A percentile compares a stretch with the other conserved stretches of the same genome.
phyloP scores from a whole-genome alignment of 2,113 vertebrate genomes.

The Chloroceryle aenea region DNA sequence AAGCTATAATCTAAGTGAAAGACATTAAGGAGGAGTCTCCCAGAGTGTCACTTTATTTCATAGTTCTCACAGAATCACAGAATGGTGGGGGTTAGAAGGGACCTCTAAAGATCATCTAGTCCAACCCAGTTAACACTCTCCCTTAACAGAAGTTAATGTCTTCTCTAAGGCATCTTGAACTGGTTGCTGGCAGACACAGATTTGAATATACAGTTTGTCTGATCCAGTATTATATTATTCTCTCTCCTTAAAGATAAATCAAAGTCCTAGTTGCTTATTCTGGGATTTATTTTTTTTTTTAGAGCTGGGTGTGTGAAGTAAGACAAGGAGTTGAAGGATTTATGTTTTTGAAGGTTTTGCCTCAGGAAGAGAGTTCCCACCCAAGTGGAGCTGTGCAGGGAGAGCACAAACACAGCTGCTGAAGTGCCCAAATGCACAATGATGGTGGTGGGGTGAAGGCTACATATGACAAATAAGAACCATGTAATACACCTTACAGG shows the following conservation, averaged over 20 bases:
- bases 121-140: too few species aligned
- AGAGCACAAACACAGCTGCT: background rate
- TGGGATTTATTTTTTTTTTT: background rate
- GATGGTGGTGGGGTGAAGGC: background rate
- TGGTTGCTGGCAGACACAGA: background rate
- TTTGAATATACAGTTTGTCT: background rate
- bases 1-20: background rate
- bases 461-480: background rate
- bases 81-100: too few species aligned
- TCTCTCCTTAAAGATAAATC: background rate
- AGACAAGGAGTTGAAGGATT: background rate
- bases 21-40: background rate
- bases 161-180: background rate
- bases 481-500: background rate
- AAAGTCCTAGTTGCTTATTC: background rate
- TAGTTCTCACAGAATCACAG: too few species aligned
- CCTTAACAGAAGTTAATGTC: background rate
- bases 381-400: background rate
- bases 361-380: background rate
- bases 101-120: too few species aligned
- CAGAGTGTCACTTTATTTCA: background rate
- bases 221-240: background rate
- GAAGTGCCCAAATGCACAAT: background rate
- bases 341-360: background rate
- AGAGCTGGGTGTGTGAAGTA: background rate